Base-by-base conservation (phyloP, 1,140 invertebrate species). In the Drosophila setifemur region DNA sequence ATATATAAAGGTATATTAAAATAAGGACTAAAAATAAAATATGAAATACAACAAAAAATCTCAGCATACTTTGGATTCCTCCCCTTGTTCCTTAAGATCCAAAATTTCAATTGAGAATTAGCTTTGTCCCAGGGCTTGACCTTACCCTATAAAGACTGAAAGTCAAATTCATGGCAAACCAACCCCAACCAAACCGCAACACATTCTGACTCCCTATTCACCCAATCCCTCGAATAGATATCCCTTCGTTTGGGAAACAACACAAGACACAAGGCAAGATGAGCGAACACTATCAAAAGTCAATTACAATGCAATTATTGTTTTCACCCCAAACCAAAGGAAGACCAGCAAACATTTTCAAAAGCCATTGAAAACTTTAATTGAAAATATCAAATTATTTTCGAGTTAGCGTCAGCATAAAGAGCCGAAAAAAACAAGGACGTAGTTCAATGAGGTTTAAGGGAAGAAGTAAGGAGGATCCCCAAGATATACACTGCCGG, bases 301-400 rank as follows among this genome's bases (percentile, higher is more conserved):
- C 74, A 77, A 77, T 77, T 77, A 77, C 50, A 72, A 72, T 77
- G 60, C 44, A 72, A 75, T 76, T 75, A 76, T 76, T 68, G 64
- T 42, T 16, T 31, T 6, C n/a, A 19, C 5, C 23, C 29, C 19
- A 21, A 19, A 2, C 25, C 16, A 5, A 33, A 12, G 12, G 18
- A 45, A 11, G 29, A 48, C 9, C 47, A 40, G 26, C 49, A 48
- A 33, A 52, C 50, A 55, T 63, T 64, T 60, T 44, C 19, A 43
- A 60, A 64, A 76, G 33, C 72, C 43, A 63, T 69, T 72, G 67
- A 61, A 83, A 73, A 83, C 73, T 83, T 83, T 75, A 81, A 81
- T 87, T 87, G 82, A 82, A 82, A 86, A 69, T 73, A 67, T 87
- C 64, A 73, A 82, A 86, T 87, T 86, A 86, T 74, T 70, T 87